phyloP scores from a whole-genome alignment of 2,113 vertebrate species.

The Corapipo altera region DNA sequence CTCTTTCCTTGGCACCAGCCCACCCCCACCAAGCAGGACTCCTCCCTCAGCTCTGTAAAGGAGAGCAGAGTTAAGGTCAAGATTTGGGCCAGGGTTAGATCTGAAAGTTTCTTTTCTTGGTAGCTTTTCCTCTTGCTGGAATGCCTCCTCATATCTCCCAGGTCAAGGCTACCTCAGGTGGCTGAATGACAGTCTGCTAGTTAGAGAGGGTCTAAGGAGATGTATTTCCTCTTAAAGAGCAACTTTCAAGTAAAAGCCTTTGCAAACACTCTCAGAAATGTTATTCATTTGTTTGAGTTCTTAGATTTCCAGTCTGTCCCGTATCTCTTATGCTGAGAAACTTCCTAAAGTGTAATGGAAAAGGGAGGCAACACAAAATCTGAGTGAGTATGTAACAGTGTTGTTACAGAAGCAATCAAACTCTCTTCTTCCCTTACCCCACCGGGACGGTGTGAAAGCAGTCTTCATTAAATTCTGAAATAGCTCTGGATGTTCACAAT shows the following conservation, averaged over 20 bases:
- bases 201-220: background rate
- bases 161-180: background rate
- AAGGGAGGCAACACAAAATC: background rate
- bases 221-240: background rate
- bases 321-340: background rate
- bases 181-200: background rate
- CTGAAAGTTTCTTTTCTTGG: background rate
- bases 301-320: background rate
- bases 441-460: background rate
- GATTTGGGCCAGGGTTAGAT: background rate
- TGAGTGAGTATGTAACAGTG: rapidly evolving
- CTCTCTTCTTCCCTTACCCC: background rate
- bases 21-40: background rate
- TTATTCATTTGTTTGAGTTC: background rate
- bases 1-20: background rate
- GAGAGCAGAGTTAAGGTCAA: background rate
- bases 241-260: background rate
- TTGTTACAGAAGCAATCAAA: background rate
- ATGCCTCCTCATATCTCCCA: background rate
- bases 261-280: background rate
- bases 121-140: background rate
- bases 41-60: background rate
- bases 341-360: background rate
- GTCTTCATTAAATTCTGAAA: conserved; percentile 10
- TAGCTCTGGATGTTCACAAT: background rate